Conservation (phyloP, 2,888 invertebrate genomes). For the Mimachlamys varia region DNA sequence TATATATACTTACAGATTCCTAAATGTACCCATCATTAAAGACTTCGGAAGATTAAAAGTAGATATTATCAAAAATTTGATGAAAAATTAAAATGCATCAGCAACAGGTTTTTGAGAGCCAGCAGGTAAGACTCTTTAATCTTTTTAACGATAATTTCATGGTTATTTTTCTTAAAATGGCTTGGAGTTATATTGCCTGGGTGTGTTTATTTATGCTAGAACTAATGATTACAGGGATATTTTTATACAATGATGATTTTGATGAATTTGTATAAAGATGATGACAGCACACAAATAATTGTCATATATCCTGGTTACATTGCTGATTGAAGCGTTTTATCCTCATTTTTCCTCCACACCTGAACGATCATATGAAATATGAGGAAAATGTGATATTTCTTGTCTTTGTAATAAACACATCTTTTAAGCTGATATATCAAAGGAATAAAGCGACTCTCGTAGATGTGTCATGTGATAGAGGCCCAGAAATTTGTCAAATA, state of each 20-base stretch:
- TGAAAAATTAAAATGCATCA: slow-evolving; percentile 9
- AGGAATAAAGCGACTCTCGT: not conserved
- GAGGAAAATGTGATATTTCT: not conserved
- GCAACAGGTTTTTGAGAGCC: slow-evolving; percentile 19
- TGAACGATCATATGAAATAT: slow-evolving; percentile 16
- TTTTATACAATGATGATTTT: not conserved
- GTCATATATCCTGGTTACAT: not conserved
- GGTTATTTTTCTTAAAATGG: not conserved
- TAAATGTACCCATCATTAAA: not conserved
- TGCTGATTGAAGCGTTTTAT: not conserved
- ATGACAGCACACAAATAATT: not conserved
- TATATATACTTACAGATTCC: not conserved
- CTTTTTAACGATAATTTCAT: not conserved
- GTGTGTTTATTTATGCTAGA: not conserved
- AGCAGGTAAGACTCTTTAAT: slow-evolving; percentile 4
- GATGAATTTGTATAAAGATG: not conserved
- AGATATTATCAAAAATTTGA: not conserved
- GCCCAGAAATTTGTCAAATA: not conserved
- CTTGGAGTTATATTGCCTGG: no score
- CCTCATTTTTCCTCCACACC: not conserved
- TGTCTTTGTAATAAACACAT: not conserved
- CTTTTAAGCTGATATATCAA: not conserved
- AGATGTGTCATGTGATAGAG: slow-evolving; percentile 7
- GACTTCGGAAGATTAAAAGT: not conserved
- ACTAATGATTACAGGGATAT: not conserved